phyloP scores from a whole-genome alignment of 1,140 invertebrate species.

The Bactericera cockerelli region DNA sequence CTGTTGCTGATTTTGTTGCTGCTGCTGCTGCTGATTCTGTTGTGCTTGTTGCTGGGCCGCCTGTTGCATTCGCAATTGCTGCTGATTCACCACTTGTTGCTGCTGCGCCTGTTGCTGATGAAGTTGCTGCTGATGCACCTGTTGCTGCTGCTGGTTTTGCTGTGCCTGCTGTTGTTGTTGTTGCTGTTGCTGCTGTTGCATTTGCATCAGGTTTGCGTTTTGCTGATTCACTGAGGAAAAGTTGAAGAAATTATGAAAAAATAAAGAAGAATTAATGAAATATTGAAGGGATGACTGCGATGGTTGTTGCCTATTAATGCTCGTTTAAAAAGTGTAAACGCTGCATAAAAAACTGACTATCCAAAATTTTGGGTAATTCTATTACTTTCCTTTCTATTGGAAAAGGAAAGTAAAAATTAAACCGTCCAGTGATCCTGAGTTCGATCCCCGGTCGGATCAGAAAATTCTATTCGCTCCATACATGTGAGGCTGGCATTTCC shows the following conservation, averaged over 20 bases:
- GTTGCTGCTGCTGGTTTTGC: conserved; percentile 24
- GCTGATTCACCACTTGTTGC: conserved; percentile 26
- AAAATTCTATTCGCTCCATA: too few relatives aligned
- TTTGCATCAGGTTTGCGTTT: conserved; percentile 28
- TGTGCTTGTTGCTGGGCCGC: conserved; percentile 26
- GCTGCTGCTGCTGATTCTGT: conserved; percentile 24
- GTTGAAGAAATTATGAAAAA: neutral
- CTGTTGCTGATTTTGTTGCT: conserved; percentile 26
- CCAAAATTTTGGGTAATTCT: too few relatives aligned
- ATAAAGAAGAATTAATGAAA: neutral
- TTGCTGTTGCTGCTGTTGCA: conserved; percentile 30
- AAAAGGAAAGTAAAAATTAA: too few relatives aligned
- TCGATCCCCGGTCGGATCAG: too few relatives aligned
- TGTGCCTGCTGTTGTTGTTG: conserved; percentile 23
- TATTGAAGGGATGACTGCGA: too few relatives aligned
- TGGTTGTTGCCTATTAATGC: too few relatives aligned
- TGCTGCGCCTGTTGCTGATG: conserved; percentile 22
- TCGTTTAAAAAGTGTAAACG: too few relatives aligned
- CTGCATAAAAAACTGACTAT: too few relatives aligned
- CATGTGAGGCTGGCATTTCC: too few relatives aligned
- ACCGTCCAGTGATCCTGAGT: too few relatives aligned
- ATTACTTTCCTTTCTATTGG: too few relatives aligned
- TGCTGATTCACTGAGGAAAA: neutral
- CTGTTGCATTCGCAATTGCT: conserved; percentile 24
- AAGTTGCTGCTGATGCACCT: conserved; percentile 26